Conservation (phyloP, 2,113 vertebrate species). For the Ptilonorhynchus violaceus region DNA sequence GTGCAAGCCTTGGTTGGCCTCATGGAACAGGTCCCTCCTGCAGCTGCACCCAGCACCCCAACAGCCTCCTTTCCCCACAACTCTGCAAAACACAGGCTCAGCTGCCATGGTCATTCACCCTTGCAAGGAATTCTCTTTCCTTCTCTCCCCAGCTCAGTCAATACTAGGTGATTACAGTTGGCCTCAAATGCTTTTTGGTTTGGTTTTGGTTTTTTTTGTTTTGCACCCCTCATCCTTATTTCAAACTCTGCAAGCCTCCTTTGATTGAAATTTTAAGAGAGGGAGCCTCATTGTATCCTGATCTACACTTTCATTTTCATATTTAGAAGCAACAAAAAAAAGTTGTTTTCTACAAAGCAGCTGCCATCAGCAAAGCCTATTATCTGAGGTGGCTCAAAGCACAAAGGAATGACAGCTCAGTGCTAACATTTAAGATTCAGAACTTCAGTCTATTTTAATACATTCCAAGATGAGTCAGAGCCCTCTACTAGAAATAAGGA, state of each 20-base stretch:
- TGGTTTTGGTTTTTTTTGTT: background rate
- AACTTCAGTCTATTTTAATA: background rate
- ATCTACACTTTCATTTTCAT: background rate
- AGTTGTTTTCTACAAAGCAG: background rate
- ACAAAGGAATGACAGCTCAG: background rate
- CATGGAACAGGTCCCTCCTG: rapidly evolving
- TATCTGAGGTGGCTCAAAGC: background rate
- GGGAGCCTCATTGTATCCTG: background rate
- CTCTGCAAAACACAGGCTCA: background rate
- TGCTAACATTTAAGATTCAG: background rate
- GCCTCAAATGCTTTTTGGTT: background rate
- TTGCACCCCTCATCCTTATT: background rate
- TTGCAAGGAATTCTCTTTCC: background rate
- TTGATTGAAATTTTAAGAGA: background rate
- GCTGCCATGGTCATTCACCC: background rate
- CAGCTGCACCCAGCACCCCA: background rate
- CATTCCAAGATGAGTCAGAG: background rate
- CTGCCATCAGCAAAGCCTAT: background rate
- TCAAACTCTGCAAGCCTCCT: background rate
- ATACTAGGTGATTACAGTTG: background rate
- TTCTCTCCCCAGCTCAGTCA: background rate
- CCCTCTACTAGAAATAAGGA: background rate
- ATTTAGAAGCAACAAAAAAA: background rate
- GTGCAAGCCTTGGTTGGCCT: rapidly evolving
- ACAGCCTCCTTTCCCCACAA: rapidly evolving